These are phyloP conservation scores for Xanthia icteritia DNA, from an alignment of 2,888 invertebrate genomes.

Conservation along the genomic window DNA sequence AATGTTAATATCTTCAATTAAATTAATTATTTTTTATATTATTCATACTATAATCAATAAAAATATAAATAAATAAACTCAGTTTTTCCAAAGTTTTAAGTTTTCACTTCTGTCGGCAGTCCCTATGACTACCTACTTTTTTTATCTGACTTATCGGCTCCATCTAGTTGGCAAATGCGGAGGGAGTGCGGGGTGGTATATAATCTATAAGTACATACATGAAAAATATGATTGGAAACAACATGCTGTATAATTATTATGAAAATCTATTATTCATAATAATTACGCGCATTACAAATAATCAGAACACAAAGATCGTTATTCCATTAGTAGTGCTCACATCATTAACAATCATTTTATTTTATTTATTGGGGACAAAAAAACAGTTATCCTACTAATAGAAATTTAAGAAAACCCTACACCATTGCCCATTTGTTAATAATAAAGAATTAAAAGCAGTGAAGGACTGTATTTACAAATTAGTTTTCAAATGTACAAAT, in stretches of 20 bases:
- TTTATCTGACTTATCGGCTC: no score
- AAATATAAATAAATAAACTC: no score
- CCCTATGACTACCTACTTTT: no score
- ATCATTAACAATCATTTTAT: neutral
- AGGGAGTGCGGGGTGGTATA: no score
- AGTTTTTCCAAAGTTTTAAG: no score
- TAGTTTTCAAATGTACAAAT: neutral
- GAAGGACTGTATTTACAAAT: neutral
- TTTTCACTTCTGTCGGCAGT: no score
- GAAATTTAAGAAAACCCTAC: neutral
- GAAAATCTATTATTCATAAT: slow-evolving; percentile 15
- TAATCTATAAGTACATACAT: neutral
- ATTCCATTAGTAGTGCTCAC: slow-evolving; percentile 4
- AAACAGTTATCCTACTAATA: neutral
- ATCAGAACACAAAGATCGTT: neutral
- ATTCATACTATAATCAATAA: no score
- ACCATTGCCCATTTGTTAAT: neutral
- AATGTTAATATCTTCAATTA: no score
- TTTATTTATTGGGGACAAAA: neutral
- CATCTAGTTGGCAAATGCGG: no score
- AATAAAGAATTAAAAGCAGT: slow-evolving; percentile 6
- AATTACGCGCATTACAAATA: slow-evolving; percentile 4
- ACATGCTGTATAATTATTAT: slow-evolving; percentile 23
- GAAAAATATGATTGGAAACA: neutral
- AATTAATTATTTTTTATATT: no score